Evolutionary conservation across 2,113 vertebrate genomes (phyloP).

Genomic region (Calyptomena viridis): DNA sequence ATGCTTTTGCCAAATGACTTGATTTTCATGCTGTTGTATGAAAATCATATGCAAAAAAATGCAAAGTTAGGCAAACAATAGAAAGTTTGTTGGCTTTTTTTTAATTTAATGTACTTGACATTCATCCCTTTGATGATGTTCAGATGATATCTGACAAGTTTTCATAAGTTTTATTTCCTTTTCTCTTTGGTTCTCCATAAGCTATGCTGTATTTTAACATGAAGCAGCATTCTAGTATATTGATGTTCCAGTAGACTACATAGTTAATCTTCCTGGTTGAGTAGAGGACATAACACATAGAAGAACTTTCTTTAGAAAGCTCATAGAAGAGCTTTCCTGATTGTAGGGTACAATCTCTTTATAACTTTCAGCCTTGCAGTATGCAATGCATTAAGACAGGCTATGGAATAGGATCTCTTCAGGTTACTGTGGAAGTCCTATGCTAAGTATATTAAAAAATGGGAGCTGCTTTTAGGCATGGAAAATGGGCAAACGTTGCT

Average conservation of each 20-base stretch:
- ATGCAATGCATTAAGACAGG: background rate
- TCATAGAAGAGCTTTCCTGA: background rate
- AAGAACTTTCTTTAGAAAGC: background rate
- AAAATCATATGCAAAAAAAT: background rate
- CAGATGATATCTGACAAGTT: background rate
- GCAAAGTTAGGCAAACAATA: background rate
- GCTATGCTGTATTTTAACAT: background rate
- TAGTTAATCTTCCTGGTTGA: background rate
- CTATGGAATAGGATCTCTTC: background rate
- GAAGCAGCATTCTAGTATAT: background rate
- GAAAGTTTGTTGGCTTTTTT: background rate
- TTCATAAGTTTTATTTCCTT: background rate
- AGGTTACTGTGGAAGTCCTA: background rate
- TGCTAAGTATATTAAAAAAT: background rate
- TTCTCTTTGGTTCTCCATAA: background rate
- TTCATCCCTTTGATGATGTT: background rate
- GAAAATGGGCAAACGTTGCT: background rate
- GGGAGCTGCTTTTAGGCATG: background rate
- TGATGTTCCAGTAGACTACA: background rate
- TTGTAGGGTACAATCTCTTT: background rate
- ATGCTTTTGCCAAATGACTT: background rate
- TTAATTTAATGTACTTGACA: conserved; percentile 2
- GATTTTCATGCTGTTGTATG: background rate
- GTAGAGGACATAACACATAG: background rate
- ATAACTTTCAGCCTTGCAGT: background rate